Evolutionary conservation across 2,888 invertebrate genomes (phyloP), one percentile per base, ranked within the genome.

Genomic region (Rhorus exstirpatorius): DNA sequence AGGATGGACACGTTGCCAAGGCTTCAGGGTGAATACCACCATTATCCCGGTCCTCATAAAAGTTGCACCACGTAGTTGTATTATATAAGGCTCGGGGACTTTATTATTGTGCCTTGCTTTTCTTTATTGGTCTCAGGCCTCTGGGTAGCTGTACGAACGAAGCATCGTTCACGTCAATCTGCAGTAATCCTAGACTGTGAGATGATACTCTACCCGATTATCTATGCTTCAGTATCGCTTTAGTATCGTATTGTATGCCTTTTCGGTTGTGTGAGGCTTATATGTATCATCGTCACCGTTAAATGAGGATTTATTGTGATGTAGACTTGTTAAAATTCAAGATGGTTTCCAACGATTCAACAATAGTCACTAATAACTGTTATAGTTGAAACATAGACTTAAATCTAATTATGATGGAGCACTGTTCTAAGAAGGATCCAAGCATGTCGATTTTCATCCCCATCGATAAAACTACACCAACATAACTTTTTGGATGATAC

Each of bases 161-260:
- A 81, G 55, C 83, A 83, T 72, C 76, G 44, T 4, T 55, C 63
- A 17, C 77, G 81, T 81, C 83, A 83, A 81, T 85, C 84, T 72
- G 83, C 61, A 86, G 86, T 82, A 81, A 81, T 84, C 63, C 53
- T 14, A 24, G 65, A 31, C 38, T 55, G 35, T 31, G 46, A 38
- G 8, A 35, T n/a, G 8, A 17, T 26, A 38, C 7, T 60, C n/a
- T n/a, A 49, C 17, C 24, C n/a, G 14, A 60, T 63, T 3, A 63
- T 55, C 10, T 31, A 41, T 44, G n/a, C 24, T 12, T 10, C 21
- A 21, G 10, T n/a, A n/a, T n/a, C n/a, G 38, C 17, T 41, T 61
- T 10, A 31, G 31, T 38, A 31, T 31, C 31, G 31, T 31, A 31
- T 31, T 31, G 6, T 31, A 31, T 3, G 6, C 31, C 31, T 31